Conservation (phyloP, 2,888 invertebrate genomes). For the Baronia brevicornis region DNA sequence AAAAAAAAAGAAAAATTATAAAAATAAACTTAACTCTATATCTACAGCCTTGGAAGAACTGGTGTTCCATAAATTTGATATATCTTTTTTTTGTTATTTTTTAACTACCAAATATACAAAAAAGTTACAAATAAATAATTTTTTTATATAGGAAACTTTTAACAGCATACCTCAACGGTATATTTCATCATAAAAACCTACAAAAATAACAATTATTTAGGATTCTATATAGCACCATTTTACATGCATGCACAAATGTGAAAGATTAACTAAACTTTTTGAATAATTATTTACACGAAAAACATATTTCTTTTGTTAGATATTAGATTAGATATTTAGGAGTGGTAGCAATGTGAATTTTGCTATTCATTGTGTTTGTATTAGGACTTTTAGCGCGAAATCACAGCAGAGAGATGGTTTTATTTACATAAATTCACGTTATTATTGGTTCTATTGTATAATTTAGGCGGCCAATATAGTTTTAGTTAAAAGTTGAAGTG, state of each 20-base stretch:
- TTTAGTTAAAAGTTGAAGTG: too few relatives aligned
- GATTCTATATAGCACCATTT: slow-evolving; percentile 13
- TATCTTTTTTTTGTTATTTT: slow-evolving; percentile 38
- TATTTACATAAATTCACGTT: too few relatives aligned
- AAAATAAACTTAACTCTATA: slow-evolving; percentile 50
- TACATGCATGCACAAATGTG: slow-evolving; percentile 3
- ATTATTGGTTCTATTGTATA: too few relatives aligned
- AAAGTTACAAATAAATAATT: slow-evolving; percentile 71
- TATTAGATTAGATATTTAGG: too few relatives aligned
- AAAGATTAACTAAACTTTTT: slow-evolving; percentile 1
- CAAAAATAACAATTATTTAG: slow-evolving; percentile 17
- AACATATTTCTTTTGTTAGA: too few relatives aligned
- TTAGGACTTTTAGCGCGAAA: too few relatives aligned
- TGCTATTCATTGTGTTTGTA: too few relatives aligned
- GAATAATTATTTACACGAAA: too few relatives aligned
- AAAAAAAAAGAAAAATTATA: slow-evolving; percentile 33
- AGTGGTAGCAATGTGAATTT: too few relatives aligned
- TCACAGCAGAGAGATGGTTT: too few relatives aligned
- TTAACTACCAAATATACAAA: slow-evolving; percentile 58
- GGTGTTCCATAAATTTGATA: slow-evolving; percentile 30
- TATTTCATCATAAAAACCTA: slow-evolving; percentile 34
- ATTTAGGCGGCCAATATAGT: too few relatives aligned
- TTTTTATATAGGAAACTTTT: slow-evolving; percentile 58
- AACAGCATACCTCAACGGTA: slow-evolving; percentile 36
- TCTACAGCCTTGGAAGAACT: slow-evolving; percentile 67